Evolutionary conservation across 2,888 invertebrate species (phyloP).

Genomic region (Tenthredo amoena): DNA sequence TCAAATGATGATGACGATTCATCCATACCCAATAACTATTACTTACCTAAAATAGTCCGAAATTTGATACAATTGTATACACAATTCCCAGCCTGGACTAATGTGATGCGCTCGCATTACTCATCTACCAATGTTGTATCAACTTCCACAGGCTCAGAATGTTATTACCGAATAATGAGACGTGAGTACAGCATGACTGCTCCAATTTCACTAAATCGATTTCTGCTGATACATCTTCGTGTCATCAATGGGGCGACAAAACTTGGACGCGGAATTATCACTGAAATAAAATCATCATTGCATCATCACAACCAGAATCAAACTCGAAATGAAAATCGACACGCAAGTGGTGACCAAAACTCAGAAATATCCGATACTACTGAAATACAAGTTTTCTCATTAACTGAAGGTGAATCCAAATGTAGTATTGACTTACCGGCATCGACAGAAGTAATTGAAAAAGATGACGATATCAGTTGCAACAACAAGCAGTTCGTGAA

Average conservation of each 20-base stretch:
- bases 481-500: no score
- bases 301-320: no score
- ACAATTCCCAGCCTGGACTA: slow-evolving; percentile 54
- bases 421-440: no score
- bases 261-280: slow-evolving; percentile 14
- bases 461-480: no score
- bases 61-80: slow-evolving; percentile 15
- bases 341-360: no score
- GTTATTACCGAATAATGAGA: slow-evolving; percentile 46
- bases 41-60: slow-evolving; percentile 28
- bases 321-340: no score
- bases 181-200: slow-evolving; percentile 15
- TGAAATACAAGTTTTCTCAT: no score
- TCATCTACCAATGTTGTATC: slow-evolving; percentile 23
- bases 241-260: slow-evolving; percentile 16
- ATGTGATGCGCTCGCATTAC: slow-evolving; percentile 50
- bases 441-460: no score
- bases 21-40: slow-evolving; percentile 41
- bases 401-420: no score
- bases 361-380: no score
- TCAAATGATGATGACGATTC: not conserved
- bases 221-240: not conserved
- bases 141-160: slow-evolving; percentile 51
- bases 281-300: not conserved
- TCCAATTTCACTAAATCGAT: slow-evolving; percentile 12